Percentiles rank a stretch among this genome's conserved stretches.
Conservation (phyloP, 2,113 vertebrate species). For the Scophthalmus maximus region DNA sequence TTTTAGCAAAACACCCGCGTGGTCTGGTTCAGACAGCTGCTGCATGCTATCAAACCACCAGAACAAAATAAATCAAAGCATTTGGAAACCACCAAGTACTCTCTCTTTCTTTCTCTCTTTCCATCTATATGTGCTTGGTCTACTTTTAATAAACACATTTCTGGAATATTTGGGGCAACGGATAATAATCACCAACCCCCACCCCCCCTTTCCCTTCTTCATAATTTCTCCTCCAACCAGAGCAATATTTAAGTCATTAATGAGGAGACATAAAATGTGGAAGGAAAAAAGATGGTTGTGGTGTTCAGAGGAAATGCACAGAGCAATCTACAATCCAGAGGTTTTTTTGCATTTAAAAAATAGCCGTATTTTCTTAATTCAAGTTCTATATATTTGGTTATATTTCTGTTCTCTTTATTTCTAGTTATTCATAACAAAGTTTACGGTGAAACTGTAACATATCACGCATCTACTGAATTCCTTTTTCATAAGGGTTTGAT, state of each 20-base stretch:
- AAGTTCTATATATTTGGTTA: too few species aligned
- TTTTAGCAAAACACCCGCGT: not conserved
- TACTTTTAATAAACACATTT: conserved; percentile 64
- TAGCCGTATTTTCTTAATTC: too few species aligned
- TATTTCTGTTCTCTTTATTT: too few species aligned
- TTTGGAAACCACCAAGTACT: too few species aligned
- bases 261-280: conserved; percentile 46
- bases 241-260: conserved; percentile 63
- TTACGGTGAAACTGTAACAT: too few species aligned
- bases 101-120: not conserved
- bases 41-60: too few species aligned
- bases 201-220: conserved; percentile 2
- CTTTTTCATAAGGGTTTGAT: too few species aligned
- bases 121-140: conserved; percentile 6
- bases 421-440: too few species aligned
- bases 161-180: conserved; percentile 53
- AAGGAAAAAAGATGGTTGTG: conserved; percentile 14
- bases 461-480: too few species aligned
- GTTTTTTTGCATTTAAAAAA: too few species aligned
- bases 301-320: conserved; percentile 16
- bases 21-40: too few species aligned
- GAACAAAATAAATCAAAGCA: not conserved
- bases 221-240: conserved; percentile 44
- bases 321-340: too few species aligned
- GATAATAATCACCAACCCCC: conserved; percentile 33